Percentiles rank a stretch among this genome's conserved stretches.
Conservation (phyloP, 92 coral and sea anemone genomes). For the Diadumene lineata region DNA sequence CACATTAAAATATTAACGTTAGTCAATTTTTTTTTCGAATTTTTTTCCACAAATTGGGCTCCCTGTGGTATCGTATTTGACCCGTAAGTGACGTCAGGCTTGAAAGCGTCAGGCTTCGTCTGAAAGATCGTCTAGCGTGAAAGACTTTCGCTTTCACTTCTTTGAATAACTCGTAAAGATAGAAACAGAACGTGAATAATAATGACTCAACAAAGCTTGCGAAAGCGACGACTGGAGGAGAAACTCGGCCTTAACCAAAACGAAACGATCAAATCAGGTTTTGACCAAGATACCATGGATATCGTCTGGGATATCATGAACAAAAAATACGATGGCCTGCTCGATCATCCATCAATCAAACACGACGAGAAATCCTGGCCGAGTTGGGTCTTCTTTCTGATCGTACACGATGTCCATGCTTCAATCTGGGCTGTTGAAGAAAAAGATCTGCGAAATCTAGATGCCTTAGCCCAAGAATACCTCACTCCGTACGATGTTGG, state of each 20-base stretch:
- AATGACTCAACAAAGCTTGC: conserved; percentile 52
- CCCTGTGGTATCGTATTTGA: too few species aligned
- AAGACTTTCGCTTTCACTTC: too few species aligned
- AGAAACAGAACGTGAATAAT: conserved; percentile 19
- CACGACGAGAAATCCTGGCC: conserved; percentile 59
- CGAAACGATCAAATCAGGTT: conserved; percentile 60
- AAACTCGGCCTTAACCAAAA: conserved; percentile 58
- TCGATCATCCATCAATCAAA: conserved; percentile 54
- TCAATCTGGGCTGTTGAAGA: conserved; percentile 69
- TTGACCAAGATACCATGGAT: conserved; percentile 58
- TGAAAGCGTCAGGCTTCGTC: background rate
- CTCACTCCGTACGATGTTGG: conserved; percentile 55
- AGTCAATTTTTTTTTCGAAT: too few species aligned
- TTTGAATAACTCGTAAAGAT: too few species aligned
- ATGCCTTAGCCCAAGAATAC: conserved; percentile 50
- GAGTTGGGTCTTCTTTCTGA: conserved; percentile 60
- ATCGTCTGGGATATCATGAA: conserved; percentile 65
- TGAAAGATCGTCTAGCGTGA: conserved; percentile 16
- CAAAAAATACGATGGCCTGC: conserved; percentile 51
- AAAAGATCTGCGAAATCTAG: conserved; percentile 36
- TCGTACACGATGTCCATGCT: conserved; percentile 57
- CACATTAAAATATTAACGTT: too few species aligned
- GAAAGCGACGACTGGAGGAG: conserved; percentile 59
- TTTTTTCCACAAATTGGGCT: too few species aligned
- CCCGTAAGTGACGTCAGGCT: background rate